These are phyloP conservation scores for Chironomus riparius DNA, from an alignment of 2,888 invertebrate genomes.

Conservation along the genomic window DNA sequence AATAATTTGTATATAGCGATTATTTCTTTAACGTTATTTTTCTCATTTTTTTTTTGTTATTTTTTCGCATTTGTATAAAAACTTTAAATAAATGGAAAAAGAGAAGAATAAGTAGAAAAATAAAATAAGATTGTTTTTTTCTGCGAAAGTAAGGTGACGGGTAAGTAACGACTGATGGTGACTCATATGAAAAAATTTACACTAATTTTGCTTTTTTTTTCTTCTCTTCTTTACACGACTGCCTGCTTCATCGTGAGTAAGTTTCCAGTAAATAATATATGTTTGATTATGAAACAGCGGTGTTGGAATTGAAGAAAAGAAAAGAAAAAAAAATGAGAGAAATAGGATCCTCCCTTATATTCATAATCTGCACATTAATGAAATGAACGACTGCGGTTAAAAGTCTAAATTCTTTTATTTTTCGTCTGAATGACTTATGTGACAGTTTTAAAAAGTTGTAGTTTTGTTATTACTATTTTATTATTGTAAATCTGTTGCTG, in stretches of 20 bases:
- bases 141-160: constrained; percentile 27
- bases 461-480: too few relatives aligned
- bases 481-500: too few relatives aligned
- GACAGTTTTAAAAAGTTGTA: neutral
- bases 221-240: neutral
- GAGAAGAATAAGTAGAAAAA: neutral
- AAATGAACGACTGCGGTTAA: neutral
- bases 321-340: neutral
- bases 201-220: constrained; percentile 1
- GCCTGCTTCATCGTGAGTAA: constrained; percentile 2
- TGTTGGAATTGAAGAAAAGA: neutral
- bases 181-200: constrained; percentile 22
- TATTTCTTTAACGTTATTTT: constrained; percentile 8
- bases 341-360: constrained; percentile 23
- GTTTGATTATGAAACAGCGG: constrained; percentile 7
- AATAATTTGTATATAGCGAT: constrained; percentile 9
- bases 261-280: neutral
- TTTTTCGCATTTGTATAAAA: constrained; percentile 17
- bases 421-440: neutral
- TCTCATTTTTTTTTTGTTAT: neutral
- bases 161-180: constrained; percentile 3
- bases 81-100: neutral
- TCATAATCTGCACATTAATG: neutral
- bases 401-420: neutral
- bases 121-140: constrained; percentile 10